Base-by-base conservation (phyloP, 2,113 vertebrate genomes). In the Datnioides undecimradiatus region DNA sequence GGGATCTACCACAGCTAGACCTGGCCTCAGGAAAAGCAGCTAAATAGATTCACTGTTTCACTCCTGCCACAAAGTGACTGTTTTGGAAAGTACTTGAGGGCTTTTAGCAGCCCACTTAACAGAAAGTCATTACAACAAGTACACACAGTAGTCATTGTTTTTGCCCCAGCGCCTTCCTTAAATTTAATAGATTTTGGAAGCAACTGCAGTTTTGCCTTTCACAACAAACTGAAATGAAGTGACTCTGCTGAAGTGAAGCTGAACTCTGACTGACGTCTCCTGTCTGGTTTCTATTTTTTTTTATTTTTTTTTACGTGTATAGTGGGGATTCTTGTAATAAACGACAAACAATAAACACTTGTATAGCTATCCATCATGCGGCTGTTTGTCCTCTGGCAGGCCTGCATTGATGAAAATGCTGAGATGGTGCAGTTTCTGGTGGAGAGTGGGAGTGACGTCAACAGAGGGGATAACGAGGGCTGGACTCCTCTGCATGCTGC, bases 391-490 rank as follows among this genome's bases (percentile, higher is more conserved):
- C 41, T 71, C 64, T 54, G 67, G 31, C 86, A 96, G 95, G 95
- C 95, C 79, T 96, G 95, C 85, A 96, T 96, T 11, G 95, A 96
- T 77, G 95, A 96, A 78, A 96, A 96, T 16, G 86, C 95, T 6
- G 95, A 96, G 69, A 96, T 96, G 95, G 95, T 96, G 68, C 91
- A 95, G 93, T 96, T 96, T 57, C 93, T 96, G 80, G 94, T 96
- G 84, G 95, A 96, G 83, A 95, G 91, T 25, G 95, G 95, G 9
- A 95, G 95, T 36, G 91, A 93, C 1, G 93, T 96, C 52, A 96
- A 95, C 93, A 83, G 92, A 74, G 95, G 94, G 43, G 95, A 96
- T 90, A 96, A 96, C 6, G 95, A 96, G 87, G 95, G 95, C 76
- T 96, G 95, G 95, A 96, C 95, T 68, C 95, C 95, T 31, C 92